Evolutionary conservation across 1,140 invertebrate species (phyloP).

Genomic region (Agraylea sexmaculata): DNA sequence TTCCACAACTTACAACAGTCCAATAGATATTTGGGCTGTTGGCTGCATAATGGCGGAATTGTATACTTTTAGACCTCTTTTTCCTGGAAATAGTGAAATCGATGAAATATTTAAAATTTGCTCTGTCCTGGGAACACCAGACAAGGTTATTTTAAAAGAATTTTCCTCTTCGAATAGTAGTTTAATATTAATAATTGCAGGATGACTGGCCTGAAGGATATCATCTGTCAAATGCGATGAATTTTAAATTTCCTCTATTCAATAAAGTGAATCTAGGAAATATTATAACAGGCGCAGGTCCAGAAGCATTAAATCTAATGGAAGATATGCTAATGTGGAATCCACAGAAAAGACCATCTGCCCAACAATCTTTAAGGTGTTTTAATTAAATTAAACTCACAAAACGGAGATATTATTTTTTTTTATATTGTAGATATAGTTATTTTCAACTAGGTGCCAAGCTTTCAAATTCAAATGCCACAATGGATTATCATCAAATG

Average conservation of each 20-base stretch:
- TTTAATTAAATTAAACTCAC: neutral
- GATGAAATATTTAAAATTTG: slow-evolving; percentile 98
- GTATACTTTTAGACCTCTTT: slow-evolving; percentile 94
- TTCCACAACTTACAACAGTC: slow-evolving; percentile 90
- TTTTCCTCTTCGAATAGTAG: neutral
- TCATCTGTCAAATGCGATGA: slow-evolving; percentile 83
- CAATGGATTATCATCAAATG: slow-evolving; percentile 9
- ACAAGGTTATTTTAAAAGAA: slow-evolving; percentile 48
- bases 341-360: slow-evolving; percentile 83
- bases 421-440: slow-evolving; percentile 14
- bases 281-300: slow-evolving; percentile 74
- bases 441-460: slow-evolving; percentile 21
- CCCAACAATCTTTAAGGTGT: slow-evolving; percentile 71
- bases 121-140: slow-evolving; percentile 87
- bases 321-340: slow-evolving; percentile 86
- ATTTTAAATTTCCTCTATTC: slow-evolving; percentile 92
- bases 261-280: slow-evolving; percentile 63
- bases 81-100: slow-evolving; percentile 95
- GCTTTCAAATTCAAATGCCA: slow-evolving; percentile 15
- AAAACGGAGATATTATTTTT: neutral
- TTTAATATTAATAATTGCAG: slow-evolving; percentile 33
- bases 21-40: slow-evolving; percentile 97
- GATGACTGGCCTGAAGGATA: slow-evolving; percentile 93
- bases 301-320: slow-evolving; percentile 74
- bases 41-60: slow-evolving; percentile 98